Evolutionary conservation across 2,797 vertebrate species (phyloP).

Genomic region (Gymnothorax reevesii): DNA sequence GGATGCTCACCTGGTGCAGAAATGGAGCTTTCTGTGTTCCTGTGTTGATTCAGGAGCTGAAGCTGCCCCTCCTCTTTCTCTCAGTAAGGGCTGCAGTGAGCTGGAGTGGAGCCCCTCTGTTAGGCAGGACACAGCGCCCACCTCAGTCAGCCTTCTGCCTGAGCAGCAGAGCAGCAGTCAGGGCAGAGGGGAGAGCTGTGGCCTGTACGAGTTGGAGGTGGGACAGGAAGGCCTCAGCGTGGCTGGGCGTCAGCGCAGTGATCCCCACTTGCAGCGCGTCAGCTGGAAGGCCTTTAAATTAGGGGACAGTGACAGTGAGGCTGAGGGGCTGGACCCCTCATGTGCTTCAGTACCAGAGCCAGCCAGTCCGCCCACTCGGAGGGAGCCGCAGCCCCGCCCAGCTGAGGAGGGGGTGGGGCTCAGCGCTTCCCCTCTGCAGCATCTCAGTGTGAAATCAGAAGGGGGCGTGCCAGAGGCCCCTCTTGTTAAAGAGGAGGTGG

Average conservation of each 20-base stretch:
- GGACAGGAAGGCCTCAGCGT: conserved; percentile 40
- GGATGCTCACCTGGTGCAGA: not conserved
- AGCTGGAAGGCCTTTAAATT: conserved; percentile 12
- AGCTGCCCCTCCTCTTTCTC: not conserved
- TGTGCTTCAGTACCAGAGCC: not conserved
- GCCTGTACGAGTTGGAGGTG: conserved; percentile 39
- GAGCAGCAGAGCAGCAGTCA: conserved; percentile 47
- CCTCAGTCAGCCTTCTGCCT: conserved; percentile 31
- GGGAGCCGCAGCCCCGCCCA: conserved; percentile 27
- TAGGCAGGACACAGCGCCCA: conserved; percentile 46
- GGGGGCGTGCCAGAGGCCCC: conserved; percentile 43
- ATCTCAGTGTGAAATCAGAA: conserved; percentile 43
- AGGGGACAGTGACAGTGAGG: not conserved
- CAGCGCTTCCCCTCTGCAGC: conserved; percentile 40
- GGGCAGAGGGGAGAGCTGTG: conserved; percentile 37
- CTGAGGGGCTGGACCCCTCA: not conserved
- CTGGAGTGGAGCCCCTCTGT: conserved; percentile 44
- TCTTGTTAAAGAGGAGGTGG: conserved; percentile 67
- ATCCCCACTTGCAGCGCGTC: not conserved
- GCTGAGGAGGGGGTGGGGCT: conserved; percentile 28
- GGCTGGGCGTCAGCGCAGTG: not conserved
- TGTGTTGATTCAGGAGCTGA: not conserved
- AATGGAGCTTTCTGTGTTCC: not conserved
- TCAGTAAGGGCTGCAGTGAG: conserved; percentile 36
- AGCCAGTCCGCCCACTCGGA: conserved; percentile 24